A percentile compares a stretch with the other conserved stretches of the same genome.
phyloP scores from a whole-genome alignment of 2,797 vertebrate genomes.

The Sebastes taczanowskii region DNA sequence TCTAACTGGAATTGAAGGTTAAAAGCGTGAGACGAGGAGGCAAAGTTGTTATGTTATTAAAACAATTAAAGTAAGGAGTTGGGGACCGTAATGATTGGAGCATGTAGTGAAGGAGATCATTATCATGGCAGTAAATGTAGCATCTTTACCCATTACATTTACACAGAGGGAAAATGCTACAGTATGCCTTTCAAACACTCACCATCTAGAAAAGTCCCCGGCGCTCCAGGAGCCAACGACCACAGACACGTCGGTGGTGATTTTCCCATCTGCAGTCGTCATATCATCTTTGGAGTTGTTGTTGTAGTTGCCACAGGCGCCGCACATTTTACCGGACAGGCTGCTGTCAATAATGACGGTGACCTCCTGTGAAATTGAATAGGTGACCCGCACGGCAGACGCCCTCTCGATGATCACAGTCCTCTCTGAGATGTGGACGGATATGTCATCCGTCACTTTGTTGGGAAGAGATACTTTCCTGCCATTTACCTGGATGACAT shows the following conservation, averaged over 20 bases:
- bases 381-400: slow-evolving; percentile 69
- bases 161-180: neutral
- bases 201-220: slow-evolving; percentile 83
- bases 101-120: neutral
- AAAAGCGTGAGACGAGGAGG: slow-evolving; percentile 3
- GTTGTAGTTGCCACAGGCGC: slow-evolving; percentile 86
- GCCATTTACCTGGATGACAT: slow-evolving; percentile 79
- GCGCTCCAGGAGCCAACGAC: slow-evolving; percentile 78
- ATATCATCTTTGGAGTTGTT: slow-evolving; percentile 73
- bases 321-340: slow-evolving; percentile 74
- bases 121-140: slow-evolving; percentile 13
- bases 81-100: slow-evolving; percentile 5
- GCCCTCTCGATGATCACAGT: slow-evolving; percentile 64
- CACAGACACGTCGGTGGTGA: slow-evolving; percentile 44
- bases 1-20: slow-evolving; percentile 27
- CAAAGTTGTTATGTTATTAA: slow-evolving; percentile 17
- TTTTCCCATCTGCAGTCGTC: slow-evolving; percentile 56
- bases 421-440: slow-evolving; percentile 59
- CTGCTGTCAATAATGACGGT: slow-evolving; percentile 51
- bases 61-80: slow-evolving; percentile 30
- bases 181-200: slow-evolving; percentile 47
- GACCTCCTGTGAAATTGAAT: slow-evolving; percentile 69
- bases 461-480: slow-evolving; percentile 69
- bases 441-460: slow-evolving; percentile 45
- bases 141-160: neutral